Conservation (phyloP, 2,888 invertebrate genomes). For the Acanthococcus lagerstroemiae region DNA sequence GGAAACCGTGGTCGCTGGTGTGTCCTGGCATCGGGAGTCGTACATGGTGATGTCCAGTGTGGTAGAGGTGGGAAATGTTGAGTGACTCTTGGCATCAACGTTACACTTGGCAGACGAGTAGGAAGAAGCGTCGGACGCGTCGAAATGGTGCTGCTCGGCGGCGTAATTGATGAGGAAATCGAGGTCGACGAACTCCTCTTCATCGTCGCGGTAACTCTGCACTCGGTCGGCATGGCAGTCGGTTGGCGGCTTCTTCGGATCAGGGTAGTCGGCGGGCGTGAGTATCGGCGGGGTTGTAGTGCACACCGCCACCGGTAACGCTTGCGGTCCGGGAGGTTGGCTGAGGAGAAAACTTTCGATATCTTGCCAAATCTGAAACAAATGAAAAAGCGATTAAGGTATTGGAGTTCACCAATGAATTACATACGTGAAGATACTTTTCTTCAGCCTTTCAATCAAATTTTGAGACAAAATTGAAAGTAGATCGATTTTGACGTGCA, state of each 20-base stretch:
- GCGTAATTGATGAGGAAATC: constrained; percentile 19
- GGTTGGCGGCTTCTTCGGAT: constrained; percentile 1
- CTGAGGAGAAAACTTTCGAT: constrained; percentile 19
- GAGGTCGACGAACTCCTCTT: constrained; percentile 18
- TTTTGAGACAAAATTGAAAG: too few relatives aligned
- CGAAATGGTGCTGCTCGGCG: constrained; percentile 13
- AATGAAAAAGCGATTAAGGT: too few relatives aligned
- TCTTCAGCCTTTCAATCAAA: too few relatives aligned
- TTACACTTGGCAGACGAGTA: neutral
- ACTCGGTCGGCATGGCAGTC: neutral
- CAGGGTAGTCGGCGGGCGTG: neutral
- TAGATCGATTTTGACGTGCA: too few relatives aligned
- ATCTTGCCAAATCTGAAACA: constrained; percentile 25
- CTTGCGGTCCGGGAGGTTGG: constrained; percentile 21
- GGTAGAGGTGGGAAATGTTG: neutral
- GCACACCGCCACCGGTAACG: constrained; percentile 10
- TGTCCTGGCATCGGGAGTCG: constrained; percentile 16
- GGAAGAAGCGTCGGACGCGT: neutral
- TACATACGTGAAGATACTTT: too few relatives aligned
- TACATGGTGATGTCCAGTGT: neutral
- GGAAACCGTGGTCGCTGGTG: constrained; percentile 31
- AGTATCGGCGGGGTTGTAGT: too few relatives aligned
- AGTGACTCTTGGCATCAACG: neutral
- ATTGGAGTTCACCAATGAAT: too few relatives aligned
- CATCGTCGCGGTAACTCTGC: constrained; percentile 1